A percentile compares a stretch with the other conserved stretches of the same genome.
Conservation (phyloP, 2,113 vertebrate genomes). For the Onychostruthus taczanowskii region DNA sequence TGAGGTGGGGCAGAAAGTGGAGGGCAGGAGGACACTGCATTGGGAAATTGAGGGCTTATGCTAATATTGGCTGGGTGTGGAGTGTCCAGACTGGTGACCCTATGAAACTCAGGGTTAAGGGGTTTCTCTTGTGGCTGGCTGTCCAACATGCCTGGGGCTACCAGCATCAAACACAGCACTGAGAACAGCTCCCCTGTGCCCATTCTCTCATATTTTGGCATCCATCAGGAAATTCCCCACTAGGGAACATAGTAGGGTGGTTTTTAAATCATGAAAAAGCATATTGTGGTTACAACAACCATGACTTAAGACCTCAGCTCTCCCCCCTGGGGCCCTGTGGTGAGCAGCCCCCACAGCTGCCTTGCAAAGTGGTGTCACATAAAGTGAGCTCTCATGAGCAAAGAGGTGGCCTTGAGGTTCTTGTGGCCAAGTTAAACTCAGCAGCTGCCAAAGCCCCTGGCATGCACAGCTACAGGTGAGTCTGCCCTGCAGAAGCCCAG, state of each 20-base stretch:
- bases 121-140: background rate
- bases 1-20: background rate
- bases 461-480: background rate
- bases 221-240: background rate
- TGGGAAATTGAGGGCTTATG: background rate
- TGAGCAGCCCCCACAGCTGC: background rate
- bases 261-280: background rate
- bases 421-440: background rate
- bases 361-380: background rate
- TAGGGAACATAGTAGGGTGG: background rate
- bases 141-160: background rate
- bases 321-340: background rate
- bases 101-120: background rate
- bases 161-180: background rate
- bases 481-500: background rate
- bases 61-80: background rate
- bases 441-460: conserved; percentile 29
- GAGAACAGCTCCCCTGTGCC: background rate
- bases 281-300: background rate
- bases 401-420: background rate
- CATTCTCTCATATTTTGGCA: background rate
- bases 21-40: background rate
- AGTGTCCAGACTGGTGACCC: background rate
- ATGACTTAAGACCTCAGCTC: conserved; percentile 18
- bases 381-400: background rate